Conservation (phyloP, 2,113 vertebrate species). For the Urocolius indicus region DNA sequence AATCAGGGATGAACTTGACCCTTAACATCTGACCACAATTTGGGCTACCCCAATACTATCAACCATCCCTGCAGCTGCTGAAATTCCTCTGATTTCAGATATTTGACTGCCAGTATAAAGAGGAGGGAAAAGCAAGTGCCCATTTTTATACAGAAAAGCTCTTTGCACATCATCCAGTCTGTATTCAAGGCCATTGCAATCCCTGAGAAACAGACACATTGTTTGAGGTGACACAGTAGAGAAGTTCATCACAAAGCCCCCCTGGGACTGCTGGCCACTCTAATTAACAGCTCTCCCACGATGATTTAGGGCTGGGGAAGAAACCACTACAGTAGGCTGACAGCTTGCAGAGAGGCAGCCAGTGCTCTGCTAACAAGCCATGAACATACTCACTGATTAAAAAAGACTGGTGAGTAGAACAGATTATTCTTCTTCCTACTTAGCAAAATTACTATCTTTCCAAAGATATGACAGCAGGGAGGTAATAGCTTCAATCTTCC, state of each 20-base stretch:
- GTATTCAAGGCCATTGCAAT: not conserved
- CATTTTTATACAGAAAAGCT: not conserved
- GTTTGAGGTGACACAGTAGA: not conserved
- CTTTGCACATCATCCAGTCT: not conserved
- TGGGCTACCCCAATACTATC: not conserved
- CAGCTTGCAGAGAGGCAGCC: not conserved
- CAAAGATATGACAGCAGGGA: not conserved
- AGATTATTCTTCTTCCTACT: not conserved
- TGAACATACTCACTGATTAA: not conserved
- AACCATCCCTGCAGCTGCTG: accelerated
- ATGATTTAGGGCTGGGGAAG: not conserved
- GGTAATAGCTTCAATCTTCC: not conserved
- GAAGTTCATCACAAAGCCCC: not conserved
- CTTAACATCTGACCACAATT: not conserved
- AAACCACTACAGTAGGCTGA: not conserved
- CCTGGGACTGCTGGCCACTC: not conserved
- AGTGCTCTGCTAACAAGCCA: not conserved
- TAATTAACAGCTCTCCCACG: not conserved
- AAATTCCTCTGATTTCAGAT: not conserved
- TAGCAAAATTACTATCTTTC: not conserved
- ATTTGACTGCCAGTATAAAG: not conserved
- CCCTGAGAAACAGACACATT: not conserved
- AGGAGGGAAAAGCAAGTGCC: not conserved
- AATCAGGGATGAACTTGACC: not conserved
- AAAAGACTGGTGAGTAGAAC: not conserved